Base-by-base conservation (phyloP, 2,888 invertebrate species). In the Chymomyza amoena region DNA sequence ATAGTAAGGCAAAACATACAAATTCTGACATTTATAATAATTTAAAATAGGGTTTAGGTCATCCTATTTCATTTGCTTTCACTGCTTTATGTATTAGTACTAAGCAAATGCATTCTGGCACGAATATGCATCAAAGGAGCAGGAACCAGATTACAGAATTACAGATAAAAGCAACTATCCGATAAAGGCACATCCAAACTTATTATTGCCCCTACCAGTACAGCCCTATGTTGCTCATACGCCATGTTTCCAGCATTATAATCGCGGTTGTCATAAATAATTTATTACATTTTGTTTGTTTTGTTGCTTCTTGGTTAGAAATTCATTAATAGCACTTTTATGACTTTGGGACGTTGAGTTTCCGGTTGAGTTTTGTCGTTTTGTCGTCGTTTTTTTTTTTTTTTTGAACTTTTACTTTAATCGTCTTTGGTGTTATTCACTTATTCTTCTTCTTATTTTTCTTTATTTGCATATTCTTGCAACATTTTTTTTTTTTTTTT, bases 241-340 rank as follows among this genome's bases (percentile, higher is more conserved):
- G 72, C 72, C 72, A 56, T 68, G 76, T 75, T 80, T 78, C 69
- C 78, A 78, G 39, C 39, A 45, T 45, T 45, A 7, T 45, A 45
- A 13, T 45, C 39, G 39, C 39, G 59, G 15, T 62, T 50, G 68
- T 76, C 75, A 75, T 87, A 89, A 84, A 89, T 84, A 80, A 89
- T 88, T 88, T 89, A 89, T 89, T 81, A 65, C 77, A 84, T 82
- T 84, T 84, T 70, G 75, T 81, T 84, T 78, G 73, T 70, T 70
- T 72, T 67, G 69, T 70, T 67, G 69, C 69, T 76, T 80, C 77
- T 84, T 70, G 79, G 79, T 87, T 85, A 81, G 82, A 85, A 82
- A 83, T 86, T 85, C 84, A 85, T 85, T 85, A 85, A 85, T 85
- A 85, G 86, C 80, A 78, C 84, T 84, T 85, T 85, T 86, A 85